Percentiles rank a stretch among this genome's conserved stretches.
phyloP scores from a whole-genome alignment of 2,797 vertebrate species.

The Enteromius fasciolatus region DNA sequence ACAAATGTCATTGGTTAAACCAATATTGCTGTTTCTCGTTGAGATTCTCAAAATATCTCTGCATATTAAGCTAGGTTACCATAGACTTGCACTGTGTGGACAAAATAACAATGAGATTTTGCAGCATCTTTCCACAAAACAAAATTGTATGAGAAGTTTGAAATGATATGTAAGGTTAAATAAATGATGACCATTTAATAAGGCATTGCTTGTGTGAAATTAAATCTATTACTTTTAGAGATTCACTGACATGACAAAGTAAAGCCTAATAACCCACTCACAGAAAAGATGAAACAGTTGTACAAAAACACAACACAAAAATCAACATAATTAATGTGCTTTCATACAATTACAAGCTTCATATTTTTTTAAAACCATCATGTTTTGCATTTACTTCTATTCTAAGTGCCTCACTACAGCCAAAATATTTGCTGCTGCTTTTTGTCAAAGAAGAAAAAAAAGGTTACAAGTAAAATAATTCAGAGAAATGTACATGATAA shows the following conservation, averaged over 20 bases:
- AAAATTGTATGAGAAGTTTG: not conserved
- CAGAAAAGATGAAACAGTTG: not conserved
- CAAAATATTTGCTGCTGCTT: not conserved
- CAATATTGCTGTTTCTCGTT: not conserved
- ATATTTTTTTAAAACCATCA: not conserved
- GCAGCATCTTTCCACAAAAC: not conserved
- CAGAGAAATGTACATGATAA: not conserved
- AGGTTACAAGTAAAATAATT: not conserved
- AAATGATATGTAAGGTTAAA: not conserved
- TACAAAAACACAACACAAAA: not conserved
- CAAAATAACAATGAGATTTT: not conserved
- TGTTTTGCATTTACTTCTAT: not conserved
- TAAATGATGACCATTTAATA: not conserved
- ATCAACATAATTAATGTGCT: not conserved
- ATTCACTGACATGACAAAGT: not conserved
- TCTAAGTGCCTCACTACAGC: not conserved
- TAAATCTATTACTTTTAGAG: not conserved
- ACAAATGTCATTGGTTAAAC: not conserved
- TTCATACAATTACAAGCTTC: not conserved
- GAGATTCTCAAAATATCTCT: not conserved
- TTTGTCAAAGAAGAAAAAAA: not conserved
- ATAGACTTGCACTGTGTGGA: not conserved
- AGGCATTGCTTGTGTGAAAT: not conserved
- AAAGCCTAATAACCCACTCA: not conserved
- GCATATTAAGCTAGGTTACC: slow-evolving; percentile 2